These are phyloP conservation scores for Centropristis striata DNA, from an alignment of 2,113 vertebrate genomes.

Conservation along the genomic window DNA sequence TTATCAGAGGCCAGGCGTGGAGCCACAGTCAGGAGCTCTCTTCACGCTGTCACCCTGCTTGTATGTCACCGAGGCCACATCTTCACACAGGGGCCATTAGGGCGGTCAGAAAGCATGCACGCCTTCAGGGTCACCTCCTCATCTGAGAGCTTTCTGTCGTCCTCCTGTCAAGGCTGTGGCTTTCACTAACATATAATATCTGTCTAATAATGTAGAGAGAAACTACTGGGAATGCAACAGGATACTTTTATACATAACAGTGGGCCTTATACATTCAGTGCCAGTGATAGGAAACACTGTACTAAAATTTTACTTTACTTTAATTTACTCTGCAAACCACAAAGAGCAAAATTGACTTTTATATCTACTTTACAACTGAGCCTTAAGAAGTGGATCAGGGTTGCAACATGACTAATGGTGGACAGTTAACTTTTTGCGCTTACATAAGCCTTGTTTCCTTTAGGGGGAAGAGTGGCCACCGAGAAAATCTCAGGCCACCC, in stretches of 20 bases:
- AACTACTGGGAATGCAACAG: not conserved
- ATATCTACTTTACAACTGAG: too few relatives aligned
- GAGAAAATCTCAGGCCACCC: too few relatives aligned
- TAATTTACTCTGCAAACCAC: too few relatives aligned
- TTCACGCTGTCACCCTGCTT: constrained; percentile 45
- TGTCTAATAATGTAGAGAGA: not conserved
- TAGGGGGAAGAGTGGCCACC: too few relatives aligned
- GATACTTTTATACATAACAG: not conserved
- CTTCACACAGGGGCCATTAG: constrained; percentile 41
- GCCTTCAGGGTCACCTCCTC: constrained; percentile 28
- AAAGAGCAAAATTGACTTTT: too few relatives aligned
- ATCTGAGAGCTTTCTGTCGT: constrained; percentile 4
- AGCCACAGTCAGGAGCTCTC: constrained; percentile 48
- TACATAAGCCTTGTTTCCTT: too few relatives aligned
- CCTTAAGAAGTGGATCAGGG: too few relatives aligned
- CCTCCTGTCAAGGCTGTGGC: constrained; percentile 19
- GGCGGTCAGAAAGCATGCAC: constrained; percentile 29
- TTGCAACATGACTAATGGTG: too few relatives aligned
- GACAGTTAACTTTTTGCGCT: too few relatives aligned
- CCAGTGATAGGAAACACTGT: not conserved
- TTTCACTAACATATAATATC: constrained; percentile 11
- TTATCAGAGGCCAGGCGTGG: constrained; percentile 62
- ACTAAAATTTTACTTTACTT: not conserved
- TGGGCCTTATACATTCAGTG: not conserved
- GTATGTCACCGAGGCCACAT: constrained; percentile 46